These are phyloP conservation scores for Buathra laborator DNA, from an alignment of 2,888 invertebrate species.

Conservation along the genomic window DNA sequence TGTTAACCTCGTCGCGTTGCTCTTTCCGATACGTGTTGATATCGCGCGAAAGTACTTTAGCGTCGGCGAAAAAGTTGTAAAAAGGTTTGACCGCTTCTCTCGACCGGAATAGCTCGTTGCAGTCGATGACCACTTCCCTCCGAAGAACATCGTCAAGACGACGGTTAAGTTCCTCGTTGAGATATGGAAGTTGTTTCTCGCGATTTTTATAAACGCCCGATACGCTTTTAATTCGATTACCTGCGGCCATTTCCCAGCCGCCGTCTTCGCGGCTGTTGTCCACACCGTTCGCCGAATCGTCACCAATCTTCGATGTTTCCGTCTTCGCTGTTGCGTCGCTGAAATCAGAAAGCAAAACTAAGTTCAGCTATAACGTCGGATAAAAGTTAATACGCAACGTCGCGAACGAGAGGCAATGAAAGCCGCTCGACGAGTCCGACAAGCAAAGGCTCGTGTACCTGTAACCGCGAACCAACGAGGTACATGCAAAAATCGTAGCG, in stretches of 20 bases:
- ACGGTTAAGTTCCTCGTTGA: background rate
- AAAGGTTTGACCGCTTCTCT: no score
- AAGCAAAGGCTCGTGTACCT: slow-evolving; percentile 51
- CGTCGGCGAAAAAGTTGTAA: no score
- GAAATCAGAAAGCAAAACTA: slow-evolving; percentile 46
- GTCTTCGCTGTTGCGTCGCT: slow-evolving; percentile 50
- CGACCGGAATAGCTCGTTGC: no score
- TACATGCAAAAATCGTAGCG: slow-evolving; percentile 69
- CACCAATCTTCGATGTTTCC: slow-evolving; percentile 45
- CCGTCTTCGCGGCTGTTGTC: slow-evolving; percentile 67
- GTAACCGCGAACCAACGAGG: slow-evolving; percentile 47
- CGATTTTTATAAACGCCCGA: background rate
- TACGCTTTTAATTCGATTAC: slow-evolving; percentile 73
- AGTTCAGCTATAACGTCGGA: background rate
- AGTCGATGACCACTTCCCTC: no score
- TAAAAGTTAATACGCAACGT: background rate
- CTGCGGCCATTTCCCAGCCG: slow-evolving; percentile 80
- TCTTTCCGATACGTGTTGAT: no score
- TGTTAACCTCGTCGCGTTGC: no score
- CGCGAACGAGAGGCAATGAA: slow-evolving; percentile 14
- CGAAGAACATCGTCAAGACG: background rate
- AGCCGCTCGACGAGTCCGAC: slow-evolving; percentile 51
- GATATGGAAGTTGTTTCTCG: background rate
- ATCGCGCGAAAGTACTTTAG: no score
- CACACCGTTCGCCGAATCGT: slow-evolving; percentile 61